A percentile compares a stretch with the other conserved stretches of the same genome.
Conservation (phyloP, 2,113 vertebrate genomes). For the Chrysemys picta region DNA sequence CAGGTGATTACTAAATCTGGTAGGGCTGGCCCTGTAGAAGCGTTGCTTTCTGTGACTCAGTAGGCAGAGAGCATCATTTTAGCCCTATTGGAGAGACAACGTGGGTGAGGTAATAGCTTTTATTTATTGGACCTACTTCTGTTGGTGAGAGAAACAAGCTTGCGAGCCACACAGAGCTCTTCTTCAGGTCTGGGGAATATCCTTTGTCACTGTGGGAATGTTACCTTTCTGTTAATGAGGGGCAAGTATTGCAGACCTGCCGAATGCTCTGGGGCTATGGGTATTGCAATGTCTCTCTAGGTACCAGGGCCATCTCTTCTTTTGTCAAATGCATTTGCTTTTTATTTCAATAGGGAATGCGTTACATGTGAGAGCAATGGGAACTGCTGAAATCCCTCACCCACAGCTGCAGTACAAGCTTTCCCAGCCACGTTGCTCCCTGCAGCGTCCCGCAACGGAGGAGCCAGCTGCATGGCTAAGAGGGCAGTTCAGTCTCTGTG, state of each 20-base stretch:
- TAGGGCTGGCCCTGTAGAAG: background rate
- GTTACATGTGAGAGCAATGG: background rate
- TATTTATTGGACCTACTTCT: too few relatives aligned
- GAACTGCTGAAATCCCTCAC: background rate
- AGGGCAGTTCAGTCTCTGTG: background rate
- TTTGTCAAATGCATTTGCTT: background rate
- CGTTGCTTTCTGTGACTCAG: background rate
- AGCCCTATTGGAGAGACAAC: too few relatives aligned
- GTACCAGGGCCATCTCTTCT: background rate
- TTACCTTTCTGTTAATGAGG: background rate
- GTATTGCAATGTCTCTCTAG: background rate
- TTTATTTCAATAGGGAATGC: background rate
- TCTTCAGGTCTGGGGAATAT: too few relatives aligned
- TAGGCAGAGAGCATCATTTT: too few relatives aligned
- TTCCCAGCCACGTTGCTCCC: background rate
- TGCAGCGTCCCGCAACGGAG: background rate
- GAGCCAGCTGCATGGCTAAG: background rate
- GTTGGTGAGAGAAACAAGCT: too few relatives aligned
- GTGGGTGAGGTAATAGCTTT: too few relatives aligned
- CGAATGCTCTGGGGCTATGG: background rate
- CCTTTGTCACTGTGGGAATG: background rate
- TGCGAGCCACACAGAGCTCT: too few relatives aligned
- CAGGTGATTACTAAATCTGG: background rate
- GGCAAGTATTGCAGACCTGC: background rate
- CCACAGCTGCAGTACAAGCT: background rate